Conservation (phyloP, 37 sponge, comb jelly and placozoan species). For the Tethya wilhelma region DNA sequence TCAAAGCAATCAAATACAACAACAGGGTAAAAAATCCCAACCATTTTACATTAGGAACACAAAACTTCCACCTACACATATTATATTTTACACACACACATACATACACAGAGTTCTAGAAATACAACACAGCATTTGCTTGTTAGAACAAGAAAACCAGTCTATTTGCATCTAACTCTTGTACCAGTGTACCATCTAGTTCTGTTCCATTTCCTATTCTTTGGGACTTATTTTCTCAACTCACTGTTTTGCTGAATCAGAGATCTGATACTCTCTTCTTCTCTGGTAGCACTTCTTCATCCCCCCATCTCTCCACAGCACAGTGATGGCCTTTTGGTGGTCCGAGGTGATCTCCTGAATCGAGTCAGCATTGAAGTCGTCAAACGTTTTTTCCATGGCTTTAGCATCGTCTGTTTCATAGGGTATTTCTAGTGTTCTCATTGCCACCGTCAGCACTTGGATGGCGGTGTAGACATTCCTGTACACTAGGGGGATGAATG, state of each 20-base stretch:
- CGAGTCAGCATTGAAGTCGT: neutral
- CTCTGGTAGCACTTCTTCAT: conserved; percentile 85
- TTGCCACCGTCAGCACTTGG: conserved; percentile 51
- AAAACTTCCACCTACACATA: too few species aligned
- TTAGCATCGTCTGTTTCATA: neutral
- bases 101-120: neutral
- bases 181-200: too few species aligned
- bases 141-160: neutral
- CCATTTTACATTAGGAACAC: too few species aligned
- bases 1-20: too few species aligned
- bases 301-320: conserved; percentile 78
- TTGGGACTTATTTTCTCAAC: conserved; percentile 3
- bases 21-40: too few species aligned
- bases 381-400: neutral
- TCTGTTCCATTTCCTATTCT: too few species aligned
- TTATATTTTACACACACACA: neutral
- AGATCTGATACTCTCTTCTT: conserved; percentile 92
- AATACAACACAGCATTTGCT: neutral
- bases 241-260: conserved; percentile 97
- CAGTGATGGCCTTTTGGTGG: conserved; percentile 26
- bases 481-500: conserved; percentile 73
- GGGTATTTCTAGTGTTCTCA: conserved; percentile 47
- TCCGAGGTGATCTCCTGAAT: neutral
- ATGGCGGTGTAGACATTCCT: conserved; percentile 82
- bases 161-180: neutral